Evolutionary conservation across 2,888 invertebrate species (phyloP), one percentile per base, ranked within the genome.

Genomic region (Anoplius nigerrimus): DNA sequence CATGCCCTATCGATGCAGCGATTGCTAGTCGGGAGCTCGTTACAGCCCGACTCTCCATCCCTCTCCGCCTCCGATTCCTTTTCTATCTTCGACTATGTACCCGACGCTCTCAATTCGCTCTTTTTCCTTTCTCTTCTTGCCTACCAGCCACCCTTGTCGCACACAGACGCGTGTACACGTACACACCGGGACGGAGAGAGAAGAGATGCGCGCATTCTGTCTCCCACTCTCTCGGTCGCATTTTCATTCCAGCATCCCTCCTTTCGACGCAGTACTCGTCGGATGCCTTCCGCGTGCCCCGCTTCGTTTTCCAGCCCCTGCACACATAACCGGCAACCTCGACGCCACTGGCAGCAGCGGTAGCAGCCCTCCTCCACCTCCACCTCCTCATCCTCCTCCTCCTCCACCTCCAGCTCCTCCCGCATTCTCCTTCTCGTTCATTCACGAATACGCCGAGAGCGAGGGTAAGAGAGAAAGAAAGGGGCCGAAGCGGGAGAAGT

Each of bases 271-370:
- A 66, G 53, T 59, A 56, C 54, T 69, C 62, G 53, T 66, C 67
- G 66, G 65, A 65, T 57, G 27, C 63, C 58, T 60, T 42, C 52
- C 64, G 68, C 66, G 66, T 59, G 63, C 48, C 52, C 54, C 66
- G 68, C 51, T 73, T 64, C 62, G 71, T 70, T 75, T 77, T 73
- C 73, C 75, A 73, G 53, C 61, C 52, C 57, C 61, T 68, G 70
- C 69, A 54, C 76, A 56, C 69, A 58, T 66, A 71, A 69, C 64
- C 64, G 48, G 42, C 34, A 34, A 34, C 34, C 34, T 34, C 34
- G 34, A 13, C 34, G 34, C 34, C 34, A 34, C 34, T 62, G 43
- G 51, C 69, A 11, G 13, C 34, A 55, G 15, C 27, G 56, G n/a
- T 56, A n/a, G n/a, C n/a, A n/a, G n/a, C 46, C 27, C 22, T 21